A percentile compares a stretch with the other conserved stretches of the same genome.
Conservation (phyloP, 2,797 vertebrate genomes). For the Brotula barbata region DNA sequence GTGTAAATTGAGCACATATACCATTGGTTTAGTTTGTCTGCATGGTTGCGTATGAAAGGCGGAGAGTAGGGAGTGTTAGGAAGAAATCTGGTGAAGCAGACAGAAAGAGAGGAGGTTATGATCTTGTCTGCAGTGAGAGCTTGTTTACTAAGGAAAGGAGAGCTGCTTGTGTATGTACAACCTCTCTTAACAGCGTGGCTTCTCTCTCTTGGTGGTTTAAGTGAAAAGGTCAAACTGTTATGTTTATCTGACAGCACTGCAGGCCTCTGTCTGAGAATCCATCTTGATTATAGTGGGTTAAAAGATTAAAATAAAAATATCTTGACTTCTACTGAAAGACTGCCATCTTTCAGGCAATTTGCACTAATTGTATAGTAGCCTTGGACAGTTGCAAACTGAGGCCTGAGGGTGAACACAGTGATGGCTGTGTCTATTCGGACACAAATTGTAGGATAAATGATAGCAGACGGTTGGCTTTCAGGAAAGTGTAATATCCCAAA, state of each 20-base stretch:
- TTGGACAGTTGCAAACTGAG: constrained; percentile 6
- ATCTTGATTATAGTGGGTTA: constrained; percentile 55
- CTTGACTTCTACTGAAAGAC: constrained; percentile 33
- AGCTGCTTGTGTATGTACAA: not conserved
- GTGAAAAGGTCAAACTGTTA: constrained; percentile 46
- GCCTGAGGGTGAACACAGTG: constrained; percentile 4
- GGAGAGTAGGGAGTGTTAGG: not conserved
- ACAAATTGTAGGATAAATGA: constrained; percentile 1
- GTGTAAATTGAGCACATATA: constrained; percentile 14
- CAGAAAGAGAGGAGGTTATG: constrained; percentile 4
- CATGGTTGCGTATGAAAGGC: not conserved
- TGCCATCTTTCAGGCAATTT: constrained; percentile 19
- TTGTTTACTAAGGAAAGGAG: constrained; percentile 4
- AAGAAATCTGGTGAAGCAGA: not conserved
- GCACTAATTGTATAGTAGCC: constrained; percentile 51
- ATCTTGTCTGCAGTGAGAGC: constrained; percentile 20
- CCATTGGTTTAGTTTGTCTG: constrained; percentile 20
- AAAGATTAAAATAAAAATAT: constrained; percentile 44
- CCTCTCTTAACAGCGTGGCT: not conserved
- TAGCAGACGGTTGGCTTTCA: not conserved
- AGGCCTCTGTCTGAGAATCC: constrained; percentile 55
- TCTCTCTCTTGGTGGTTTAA: constrained; percentile 23
- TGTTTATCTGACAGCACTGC: constrained; percentile 41
- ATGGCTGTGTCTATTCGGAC: not conserved
- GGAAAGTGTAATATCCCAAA: not conserved